Evolutionary conservation across 2,888 invertebrate genomes (phyloP), one percentile per base, ranked within the genome.

Genomic region (Drosophila lacicola): DNA sequence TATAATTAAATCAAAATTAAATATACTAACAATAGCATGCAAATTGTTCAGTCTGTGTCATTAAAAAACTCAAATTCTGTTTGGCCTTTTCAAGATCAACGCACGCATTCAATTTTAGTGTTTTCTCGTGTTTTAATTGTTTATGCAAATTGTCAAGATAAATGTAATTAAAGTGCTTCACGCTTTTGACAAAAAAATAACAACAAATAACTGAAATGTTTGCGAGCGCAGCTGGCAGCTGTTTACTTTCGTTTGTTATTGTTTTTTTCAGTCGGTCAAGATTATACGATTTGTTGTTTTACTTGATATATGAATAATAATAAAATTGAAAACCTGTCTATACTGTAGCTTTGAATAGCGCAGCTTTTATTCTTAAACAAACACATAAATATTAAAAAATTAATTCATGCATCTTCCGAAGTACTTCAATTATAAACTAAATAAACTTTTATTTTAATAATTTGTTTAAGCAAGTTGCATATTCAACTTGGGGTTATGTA

Each of bases 91-190:
- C 17, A 49, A 54, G 57, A 51, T 58, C 39, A 42, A 14, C 41
- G 53, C n/a, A 33, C 4, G 37, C 5, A 41, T 41, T 36, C 6
- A 25, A 10, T 51, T 50, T 67, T 14, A 29, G 29, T 29, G 8
- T 39, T 33, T 49, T 17, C 21, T 45, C 61, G 39, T 45, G n/a
- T 73, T 49, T 50, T 63, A 68, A 76, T 68, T 68, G 72, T 46
- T 60, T 57, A 60, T 60, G 60, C 53, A 60, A 63, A 67, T 56
- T 49, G 34, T 17, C 34, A 10, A 49, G 47, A 19, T 33, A 47
- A 39, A 14, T 34, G 36, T 21, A 29, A 60, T 45, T 41, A 51
- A 51, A 36, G 17, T 36, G 25, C 42, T 36, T 42, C n/a, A 45
- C 19, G 10, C 11, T 14, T 14, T 41, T 13, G 19, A 45, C 17